Percentiles rank a stretch among this genome's conserved stretches.
These are phyloP conservation scores for Cryptoblepharus egeriae DNA, from an alignment of 2,797 vertebrate species.

Conservation along the genomic window DNA sequence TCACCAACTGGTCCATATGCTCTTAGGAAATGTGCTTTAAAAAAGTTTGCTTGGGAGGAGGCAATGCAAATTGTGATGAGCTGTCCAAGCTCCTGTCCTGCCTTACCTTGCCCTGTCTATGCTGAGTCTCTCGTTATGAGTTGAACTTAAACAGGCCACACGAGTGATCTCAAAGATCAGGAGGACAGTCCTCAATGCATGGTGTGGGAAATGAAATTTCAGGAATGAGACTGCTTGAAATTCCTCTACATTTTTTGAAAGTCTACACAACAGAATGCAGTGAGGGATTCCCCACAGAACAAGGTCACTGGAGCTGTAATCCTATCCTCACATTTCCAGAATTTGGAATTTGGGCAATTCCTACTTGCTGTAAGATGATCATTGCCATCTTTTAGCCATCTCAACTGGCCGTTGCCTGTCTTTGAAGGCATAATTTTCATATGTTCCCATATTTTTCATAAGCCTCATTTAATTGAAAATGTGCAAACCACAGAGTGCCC, in stretches of 20 bases:
- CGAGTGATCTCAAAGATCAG: too few relatives aligned
- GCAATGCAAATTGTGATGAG: background rate
- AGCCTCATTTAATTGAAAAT: background rate
- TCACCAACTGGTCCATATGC: slow-evolving; percentile 5
- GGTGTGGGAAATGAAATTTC: too few relatives aligned
- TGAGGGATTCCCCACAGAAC: background rate
- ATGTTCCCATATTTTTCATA: background rate
- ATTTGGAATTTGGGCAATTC: background rate
- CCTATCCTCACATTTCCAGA: background rate
- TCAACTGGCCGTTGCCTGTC: background rate
- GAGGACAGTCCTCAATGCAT: too few relatives aligned
- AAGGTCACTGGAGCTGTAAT: too few relatives aligned
- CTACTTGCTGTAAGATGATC: background rate
- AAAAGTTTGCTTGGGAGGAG: background rate
- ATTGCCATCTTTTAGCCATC: too few relatives aligned
- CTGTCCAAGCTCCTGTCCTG: too few relatives aligned
- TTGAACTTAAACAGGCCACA: too few relatives aligned
- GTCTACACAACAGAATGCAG: background rate
- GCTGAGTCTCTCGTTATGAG: too few relatives aligned
- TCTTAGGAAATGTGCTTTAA: background rate
- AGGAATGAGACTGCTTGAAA: too few relatives aligned
- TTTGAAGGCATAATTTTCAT: background rate
- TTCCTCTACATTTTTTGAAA: too few relatives aligned
- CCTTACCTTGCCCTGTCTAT: too few relatives aligned
- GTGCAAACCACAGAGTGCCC: background rate